phyloP scores from a whole-genome alignment of 1,140 invertebrate genomes.

The Helicoverpa armigera region DNA sequence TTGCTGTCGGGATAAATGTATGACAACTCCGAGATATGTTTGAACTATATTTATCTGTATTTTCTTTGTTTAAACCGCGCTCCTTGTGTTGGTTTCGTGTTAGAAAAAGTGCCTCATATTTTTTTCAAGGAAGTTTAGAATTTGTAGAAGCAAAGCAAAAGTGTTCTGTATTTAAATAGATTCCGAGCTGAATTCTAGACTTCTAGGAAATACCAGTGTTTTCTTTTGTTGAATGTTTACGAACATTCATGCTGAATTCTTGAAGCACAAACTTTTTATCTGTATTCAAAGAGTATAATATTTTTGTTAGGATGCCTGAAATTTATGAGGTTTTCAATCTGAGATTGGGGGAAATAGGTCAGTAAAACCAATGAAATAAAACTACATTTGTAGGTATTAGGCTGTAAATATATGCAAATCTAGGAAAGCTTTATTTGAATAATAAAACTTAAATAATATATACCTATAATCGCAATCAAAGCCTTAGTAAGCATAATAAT shows the following conservation, averaged over 20 bases:
- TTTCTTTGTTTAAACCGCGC: slow-evolving; percentile 52
- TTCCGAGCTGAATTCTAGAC: neutral
- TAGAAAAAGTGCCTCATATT: slow-evolving; percentile 21
- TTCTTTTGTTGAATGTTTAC: slow-evolving; percentile 32
- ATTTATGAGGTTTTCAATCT: slow-evolving; percentile 8
- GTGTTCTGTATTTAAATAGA: slow-evolving; percentile 21
- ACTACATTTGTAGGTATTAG: slow-evolving; percentile 6
- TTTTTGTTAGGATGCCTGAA: neutral
- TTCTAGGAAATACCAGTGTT: slow-evolving; percentile 10
- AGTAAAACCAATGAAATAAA: slow-evolving; percentile 14
- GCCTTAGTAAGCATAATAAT: neutral
- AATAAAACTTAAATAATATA: neutral
- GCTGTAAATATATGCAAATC: slow-evolving; percentile 5
- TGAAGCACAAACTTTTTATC: slow-evolving; percentile 3
- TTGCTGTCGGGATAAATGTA: slow-evolving; percentile 66
- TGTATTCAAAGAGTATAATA: slow-evolving; percentile 12
- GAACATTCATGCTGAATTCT: slow-evolving; percentile 7
- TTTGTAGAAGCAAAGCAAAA: slow-evolving; percentile 24
- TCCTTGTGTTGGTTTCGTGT: slow-evolving; percentile 26
- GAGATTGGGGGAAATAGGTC: slow-evolving; percentile 5
- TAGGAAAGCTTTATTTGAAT: neutral
- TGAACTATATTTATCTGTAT: slow-evolving; percentile 61
- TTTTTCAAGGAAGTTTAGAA: slow-evolving; percentile 29
- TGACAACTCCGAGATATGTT: slow-evolving; percentile 65
- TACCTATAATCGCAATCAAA: no score